phyloP scores from a whole-genome alignment of 2,888 invertebrate genomes.

The Cordilura impudica region DNA sequence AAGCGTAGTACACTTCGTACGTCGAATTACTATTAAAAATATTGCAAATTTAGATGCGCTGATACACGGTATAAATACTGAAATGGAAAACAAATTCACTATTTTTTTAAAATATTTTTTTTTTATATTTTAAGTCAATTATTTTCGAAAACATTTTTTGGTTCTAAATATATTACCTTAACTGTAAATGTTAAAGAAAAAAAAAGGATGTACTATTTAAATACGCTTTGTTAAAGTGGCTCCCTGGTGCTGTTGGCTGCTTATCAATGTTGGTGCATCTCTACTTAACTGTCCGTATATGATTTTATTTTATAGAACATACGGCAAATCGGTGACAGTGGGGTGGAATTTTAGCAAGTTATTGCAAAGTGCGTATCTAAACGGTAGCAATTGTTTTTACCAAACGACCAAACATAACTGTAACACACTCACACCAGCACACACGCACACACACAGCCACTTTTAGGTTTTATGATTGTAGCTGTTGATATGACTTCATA shows the following conservation, averaged over 20 bases:
- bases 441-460: neutral
- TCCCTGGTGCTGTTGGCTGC: constrained; percentile 30
- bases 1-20: no score
- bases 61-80: no score
- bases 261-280: constrained; percentile 51
- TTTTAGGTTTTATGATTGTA: neutral
- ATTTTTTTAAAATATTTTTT: no score
- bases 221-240: constrained; percentile 48
- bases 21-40: no score
- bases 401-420: constrained; percentile 35
- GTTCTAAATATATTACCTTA: neutral
- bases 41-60: no score
- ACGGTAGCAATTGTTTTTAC: constrained; percentile 44
- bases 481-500: neutral
- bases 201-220: constrained; percentile 41
- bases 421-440: neutral
- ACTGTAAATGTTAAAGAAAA: constrained; percentile 31
- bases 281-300: constrained; percentile 25
- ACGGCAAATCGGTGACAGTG: neutral
- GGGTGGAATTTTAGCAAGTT: no score
- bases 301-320: neutral
- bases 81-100: no score
- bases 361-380: constrained; percentile 43
- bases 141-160: no score
- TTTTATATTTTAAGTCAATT: no score